Base-by-base conservation (phyloP, 2,113 vertebrate genomes). In the Xenotilapia flavipinnis region DNA sequence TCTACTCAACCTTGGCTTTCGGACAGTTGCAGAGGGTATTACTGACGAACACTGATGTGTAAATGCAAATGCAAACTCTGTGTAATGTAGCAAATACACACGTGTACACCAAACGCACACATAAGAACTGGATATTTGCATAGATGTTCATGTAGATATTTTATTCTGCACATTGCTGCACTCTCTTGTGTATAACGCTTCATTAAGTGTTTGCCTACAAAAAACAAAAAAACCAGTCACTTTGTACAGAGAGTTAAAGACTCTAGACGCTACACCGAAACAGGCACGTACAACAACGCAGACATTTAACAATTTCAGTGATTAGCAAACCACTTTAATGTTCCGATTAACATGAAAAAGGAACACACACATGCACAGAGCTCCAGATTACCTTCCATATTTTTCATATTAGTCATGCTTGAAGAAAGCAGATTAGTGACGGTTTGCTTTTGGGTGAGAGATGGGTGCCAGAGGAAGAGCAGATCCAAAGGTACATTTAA, bases 351-450 rank as follows among this genome's bases (percentile, higher is more conserved):
- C 23, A 65, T 45, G 19, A 88, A 81, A 85, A 81, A 81, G 26
- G 91, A 26, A 82, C n/a, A 62, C 60, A 65, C 65, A 86, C 55
- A 88, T 7, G n/a, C 47, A 60, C n/a, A 55, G 73, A 62, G 45
- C 49, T 60, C n/a, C 33, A 90, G 83, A 90, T 89, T 88, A 88
- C 56, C 65, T 21, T 93, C 91, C 90, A 93, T 95, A 94, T 91
- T 94, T 91, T 94, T 95, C 82, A 49, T 73, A 91, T 96, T 93
- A 94, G 94, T 91, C 93, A 95, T 89, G 93, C 91, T 73, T 80
- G 21, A 21, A 83, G 80, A 84, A 81, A 80, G 81, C 40, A 91
- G 79, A 94, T 95, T 90, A 91, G 90, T 75, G 85, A 90, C 70
- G 28, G 90, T 88, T 93, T 90, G 58, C 85, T 91, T 90, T 81